These are phyloP conservation scores for Bombus confusus DNA, from an alignment of 1,140 invertebrate genomes.

Conservation along the genomic window DNA sequence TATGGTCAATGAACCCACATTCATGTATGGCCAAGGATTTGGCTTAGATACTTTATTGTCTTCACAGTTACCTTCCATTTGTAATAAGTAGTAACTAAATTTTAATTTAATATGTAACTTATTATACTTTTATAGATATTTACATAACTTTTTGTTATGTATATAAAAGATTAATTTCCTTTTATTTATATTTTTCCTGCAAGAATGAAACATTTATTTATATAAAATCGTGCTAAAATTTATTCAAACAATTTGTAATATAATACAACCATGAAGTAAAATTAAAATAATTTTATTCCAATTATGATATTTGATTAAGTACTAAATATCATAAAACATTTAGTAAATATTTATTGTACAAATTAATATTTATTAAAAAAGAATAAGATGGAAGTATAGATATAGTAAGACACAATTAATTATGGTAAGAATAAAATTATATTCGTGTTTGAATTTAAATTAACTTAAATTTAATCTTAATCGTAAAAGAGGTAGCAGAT, in stretches of 20 bases:
- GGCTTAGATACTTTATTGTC: constrained; percentile 50
- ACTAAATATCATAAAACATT: neutral
- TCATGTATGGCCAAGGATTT: constrained; percentile 77
- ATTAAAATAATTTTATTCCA: neutral
- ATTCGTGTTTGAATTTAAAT: neutral
- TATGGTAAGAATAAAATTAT: too few relatives aligned
- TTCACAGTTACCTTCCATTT: constrained; percentile 64
- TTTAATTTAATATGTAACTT: constrained; percentile 1
- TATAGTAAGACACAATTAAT: neutral
- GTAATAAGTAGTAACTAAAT: neutral
- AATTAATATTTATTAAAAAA: neutral
- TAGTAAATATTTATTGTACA: neutral
- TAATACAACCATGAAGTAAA: neutral
- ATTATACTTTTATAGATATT: constrained; percentile 14
- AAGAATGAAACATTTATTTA: constrained; percentile 22
- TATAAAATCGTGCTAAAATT: neutral
- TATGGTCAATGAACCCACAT: constrained; percentile 67
- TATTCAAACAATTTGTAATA: neutral
- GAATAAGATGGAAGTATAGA: neutral
- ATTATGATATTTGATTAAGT: neutral
- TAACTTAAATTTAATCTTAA: neutral
- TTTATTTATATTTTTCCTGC: constrained; percentile 7
- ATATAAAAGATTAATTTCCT: neutral
- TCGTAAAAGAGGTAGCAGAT: neutral
- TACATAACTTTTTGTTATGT: constrained; percentile 1